These are phyloP conservation scores for Tubiluchus corallicola DNA, from an alignment of 2,888 invertebrate species.

Conservation along the genomic window DNA sequence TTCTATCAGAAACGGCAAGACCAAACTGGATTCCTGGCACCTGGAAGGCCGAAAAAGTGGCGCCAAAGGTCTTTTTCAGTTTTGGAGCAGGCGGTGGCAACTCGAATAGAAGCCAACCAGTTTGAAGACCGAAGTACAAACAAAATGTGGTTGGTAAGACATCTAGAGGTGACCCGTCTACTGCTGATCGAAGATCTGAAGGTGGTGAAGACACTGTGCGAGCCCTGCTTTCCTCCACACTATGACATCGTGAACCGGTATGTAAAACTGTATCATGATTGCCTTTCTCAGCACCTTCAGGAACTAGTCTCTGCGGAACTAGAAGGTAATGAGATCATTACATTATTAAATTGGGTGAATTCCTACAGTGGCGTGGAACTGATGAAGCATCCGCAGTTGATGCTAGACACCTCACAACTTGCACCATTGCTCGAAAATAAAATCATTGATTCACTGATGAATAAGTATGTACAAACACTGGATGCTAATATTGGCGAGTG, in stretches of 20 bases:
- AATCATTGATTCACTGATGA: constrained; percentile 54
- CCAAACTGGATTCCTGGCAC: constrained; percentile 73
- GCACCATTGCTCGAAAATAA: constrained; percentile 56
- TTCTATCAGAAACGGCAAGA: constrained; percentile 56
- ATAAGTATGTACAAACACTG: no score
- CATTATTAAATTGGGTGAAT: constrained; percentile 79
- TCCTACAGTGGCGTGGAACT: constrained; percentile 69
- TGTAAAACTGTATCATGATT: constrained; percentile 79
- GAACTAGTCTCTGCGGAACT: constrained; percentile 69
- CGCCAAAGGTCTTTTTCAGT: constrained; percentile 64
- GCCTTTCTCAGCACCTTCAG: constrained; percentile 48
- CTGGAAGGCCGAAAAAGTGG: constrained; percentile 84
- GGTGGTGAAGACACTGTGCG: constrained; percentile 26
- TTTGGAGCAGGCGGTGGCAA: constrained; percentile 30
- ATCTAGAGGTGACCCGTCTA: constrained; percentile 69
- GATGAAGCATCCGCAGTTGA: constrained; percentile 65
- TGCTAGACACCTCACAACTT: constrained; percentile 41
- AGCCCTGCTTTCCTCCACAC: constrained; percentile 84
- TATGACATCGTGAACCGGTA: constrained; percentile 81
- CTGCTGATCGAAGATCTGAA: constrained; percentile 53
- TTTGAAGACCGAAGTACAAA: constrained; percentile 73
- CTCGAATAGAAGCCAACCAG: constrained; percentile 78
- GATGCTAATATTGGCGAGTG: constrained; percentile 60
- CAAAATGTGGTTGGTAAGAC: constrained; percentile 87
- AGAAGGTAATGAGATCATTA: constrained; percentile 91